Conservation (phyloP, 2,113 vertebrate species). For the Silurus glanis region DNA sequence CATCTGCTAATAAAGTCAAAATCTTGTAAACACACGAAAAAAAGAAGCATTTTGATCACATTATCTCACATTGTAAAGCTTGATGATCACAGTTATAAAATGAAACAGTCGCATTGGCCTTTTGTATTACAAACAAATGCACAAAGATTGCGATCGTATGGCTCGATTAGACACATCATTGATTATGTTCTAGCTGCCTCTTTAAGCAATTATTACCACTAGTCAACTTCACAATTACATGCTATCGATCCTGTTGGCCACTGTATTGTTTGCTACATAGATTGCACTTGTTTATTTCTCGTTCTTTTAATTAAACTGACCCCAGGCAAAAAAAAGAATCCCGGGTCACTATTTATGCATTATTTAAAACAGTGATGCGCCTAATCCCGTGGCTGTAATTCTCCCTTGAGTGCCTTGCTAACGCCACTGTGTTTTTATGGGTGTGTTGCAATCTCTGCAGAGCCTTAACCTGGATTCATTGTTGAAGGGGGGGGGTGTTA, state of each 20-base stretch:
- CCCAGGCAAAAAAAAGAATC: neutral
- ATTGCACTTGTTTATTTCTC: slow-evolving; percentile 32
- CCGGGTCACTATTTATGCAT: slow-evolving; percentile 29
- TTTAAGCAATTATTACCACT: slow-evolving; percentile 54
- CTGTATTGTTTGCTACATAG: slow-evolving; percentile 46
- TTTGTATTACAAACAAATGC: slow-evolving; percentile 12
- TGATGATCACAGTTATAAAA: slow-evolving; percentile 25
- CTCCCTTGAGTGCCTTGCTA: slow-evolving; percentile 4
- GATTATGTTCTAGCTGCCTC: slow-evolving; percentile 50
- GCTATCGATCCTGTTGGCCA: slow-evolving; percentile 46
- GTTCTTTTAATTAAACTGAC: slow-evolving; percentile 43
- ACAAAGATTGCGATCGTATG: slow-evolving; percentile 23
- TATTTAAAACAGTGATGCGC: slow-evolving; percentile 34
- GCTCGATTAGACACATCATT: slow-evolving; percentile 54
- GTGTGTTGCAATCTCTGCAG: slow-evolving; percentile 29
- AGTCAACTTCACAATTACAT: slow-evolving; percentile 47
- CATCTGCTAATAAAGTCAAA: slow-evolving; percentile 22
- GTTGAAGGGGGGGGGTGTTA: neutral
- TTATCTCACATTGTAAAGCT: slow-evolving; percentile 38
- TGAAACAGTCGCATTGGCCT: neutral
- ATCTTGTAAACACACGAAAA: slow-evolving; percentile 25
- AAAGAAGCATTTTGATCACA: slow-evolving; percentile 24
- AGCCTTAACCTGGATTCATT: slow-evolving; percentile 44
- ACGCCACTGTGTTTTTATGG: slow-evolving; percentile 17
- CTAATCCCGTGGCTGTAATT: neutral